A percentile compares a stretch with the other conserved stretches of the same genome.
phyloP scores from a whole-genome alignment of 2,797 vertebrate genomes.

The Australoheros facetus region DNA sequence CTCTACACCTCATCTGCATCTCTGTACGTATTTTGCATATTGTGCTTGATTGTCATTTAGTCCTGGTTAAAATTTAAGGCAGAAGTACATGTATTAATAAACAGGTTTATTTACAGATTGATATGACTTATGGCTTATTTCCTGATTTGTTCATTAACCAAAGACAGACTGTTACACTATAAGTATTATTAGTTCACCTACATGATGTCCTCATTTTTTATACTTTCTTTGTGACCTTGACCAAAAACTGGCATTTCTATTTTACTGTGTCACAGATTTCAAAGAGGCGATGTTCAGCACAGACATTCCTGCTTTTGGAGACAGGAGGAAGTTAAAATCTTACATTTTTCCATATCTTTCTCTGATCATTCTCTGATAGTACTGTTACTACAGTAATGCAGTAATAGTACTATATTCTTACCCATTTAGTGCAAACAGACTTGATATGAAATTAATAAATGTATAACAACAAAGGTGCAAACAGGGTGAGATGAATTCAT shows the following conservation, averaged over 20 bases:
- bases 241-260: conserved; percentile 1
- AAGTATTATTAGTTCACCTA: conserved; percentile 14
- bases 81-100: neutral
- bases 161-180: neutral
- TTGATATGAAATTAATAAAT: neutral
- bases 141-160: neutral
- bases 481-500: conserved; percentile 10
- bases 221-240: conserved; percentile 27
- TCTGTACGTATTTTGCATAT: neutral
- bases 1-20: neutral
- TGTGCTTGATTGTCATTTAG: neutral
- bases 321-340: neutral
- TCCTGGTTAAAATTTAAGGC: neutral
- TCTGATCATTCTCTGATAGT: conserved; percentile 40
- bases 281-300: neutral
- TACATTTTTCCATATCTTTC: too few relatives aligned
- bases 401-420: neutral
- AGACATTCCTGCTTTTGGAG: neutral
- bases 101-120: neutral
- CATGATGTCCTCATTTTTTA: neutral
- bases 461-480: neutral
- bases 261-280: neutral
- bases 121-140: neutral
- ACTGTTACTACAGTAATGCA: neutral
- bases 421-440: neutral